These are phyloP conservation scores for Schizothorax lantsangensis DNA, from an alignment of 2,797 vertebrate species.

Conservation along the genomic window DNA sequence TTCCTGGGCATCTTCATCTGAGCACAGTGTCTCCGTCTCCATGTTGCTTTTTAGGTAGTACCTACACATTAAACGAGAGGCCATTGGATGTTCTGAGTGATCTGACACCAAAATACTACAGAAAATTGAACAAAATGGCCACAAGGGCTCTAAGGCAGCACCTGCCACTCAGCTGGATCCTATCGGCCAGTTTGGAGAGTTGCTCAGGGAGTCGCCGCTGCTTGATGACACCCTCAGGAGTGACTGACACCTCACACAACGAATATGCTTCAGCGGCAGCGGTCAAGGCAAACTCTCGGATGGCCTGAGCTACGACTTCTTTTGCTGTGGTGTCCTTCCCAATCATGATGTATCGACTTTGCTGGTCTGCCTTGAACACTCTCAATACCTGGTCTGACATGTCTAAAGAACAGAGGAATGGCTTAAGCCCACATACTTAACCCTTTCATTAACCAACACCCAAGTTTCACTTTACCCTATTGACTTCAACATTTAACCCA, in stretches of 20 bases:
- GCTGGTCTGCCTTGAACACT: slow-evolving; percentile 98
- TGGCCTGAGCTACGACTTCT: slow-evolving; percentile 95
- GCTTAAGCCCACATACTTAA: not conserved
- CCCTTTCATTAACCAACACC: not conserved
- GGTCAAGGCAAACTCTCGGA: slow-evolving; percentile 95
- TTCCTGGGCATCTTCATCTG: slow-evolving; percentile 97
- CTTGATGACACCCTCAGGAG: slow-evolving; percentile 97
- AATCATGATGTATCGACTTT: slow-evolving; percentile 99
- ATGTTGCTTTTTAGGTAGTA: slow-evolving; percentile 99
- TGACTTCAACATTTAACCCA: not conserved
- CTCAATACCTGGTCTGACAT: slow-evolving; percentile 95
- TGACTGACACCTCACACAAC: slow-evolving; percentile 96
- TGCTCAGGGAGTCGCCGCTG: slow-evolving; percentile 95
- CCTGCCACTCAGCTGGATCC: slow-evolving; percentile 98
- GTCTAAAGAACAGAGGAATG: slow-evolving; percentile 73
- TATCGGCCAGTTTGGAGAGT: slow-evolving; percentile 96
- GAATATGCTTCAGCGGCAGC: slow-evolving; percentile 92
- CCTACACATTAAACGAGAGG: slow-evolving; percentile 68
- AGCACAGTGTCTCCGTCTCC: slow-evolving; percentile 98
- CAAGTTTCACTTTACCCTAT: not conserved
- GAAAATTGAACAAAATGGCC: not conserved
- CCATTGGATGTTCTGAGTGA: not conserved
- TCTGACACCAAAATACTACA: not conserved
- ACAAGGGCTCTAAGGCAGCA: slow-evolving; percentile 61
- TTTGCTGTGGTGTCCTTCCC: slow-evolving; percentile 98